Base-by-base conservation (phyloP, 2,888 invertebrate genomes). In the Galerucella pusilla region DNA sequence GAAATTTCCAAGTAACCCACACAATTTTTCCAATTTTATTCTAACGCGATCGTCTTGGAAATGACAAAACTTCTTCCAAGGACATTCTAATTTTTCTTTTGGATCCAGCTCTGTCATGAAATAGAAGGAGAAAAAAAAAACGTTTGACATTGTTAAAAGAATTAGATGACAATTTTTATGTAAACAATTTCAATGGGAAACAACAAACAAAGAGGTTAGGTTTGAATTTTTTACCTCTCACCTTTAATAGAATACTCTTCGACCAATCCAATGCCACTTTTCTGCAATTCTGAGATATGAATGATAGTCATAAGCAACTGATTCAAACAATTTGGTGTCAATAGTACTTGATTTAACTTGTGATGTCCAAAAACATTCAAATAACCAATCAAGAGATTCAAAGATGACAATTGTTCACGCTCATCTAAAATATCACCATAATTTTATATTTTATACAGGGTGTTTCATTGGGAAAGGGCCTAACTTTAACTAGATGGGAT, bases 331-430 rank as follows among this genome's bases (percentile, higher is more conserved):
- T 88, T 86, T 2, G 85, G 83, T 1, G 89, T 90, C 75, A 90
- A 87, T 61, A 95, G 88, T 42, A 93, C 87, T 9, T 87, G 84
- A 42, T 90, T 89, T 20, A 94, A 87, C 77, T 90, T 89, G 81
- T 90, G 88, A 16, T 89, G 86, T 9, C 90, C 90, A 68, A 95
- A 86, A 69, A 92, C 86, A 69, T 88, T 86, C 12, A 94, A 83
- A 85, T 94, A 94, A 3, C 94, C 94, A 77, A 91, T 90, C 0
- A 95, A 80, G 67, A 93, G 90, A 82, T 92, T 90, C 65, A 95
- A 85, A 6, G 90, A 90, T 0, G 90, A 87, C 35, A 92, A 84
- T 84, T 94, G 94, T 79, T 92, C 90, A 1, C 82, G 84, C 42
- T 91, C 90, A 81, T 93, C 94, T 90, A 85, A 6, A 83, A 83